Base-by-base conservation (phyloP, 2,797 vertebrate genomes). In the Yasuhikotakia modesta region DNA sequence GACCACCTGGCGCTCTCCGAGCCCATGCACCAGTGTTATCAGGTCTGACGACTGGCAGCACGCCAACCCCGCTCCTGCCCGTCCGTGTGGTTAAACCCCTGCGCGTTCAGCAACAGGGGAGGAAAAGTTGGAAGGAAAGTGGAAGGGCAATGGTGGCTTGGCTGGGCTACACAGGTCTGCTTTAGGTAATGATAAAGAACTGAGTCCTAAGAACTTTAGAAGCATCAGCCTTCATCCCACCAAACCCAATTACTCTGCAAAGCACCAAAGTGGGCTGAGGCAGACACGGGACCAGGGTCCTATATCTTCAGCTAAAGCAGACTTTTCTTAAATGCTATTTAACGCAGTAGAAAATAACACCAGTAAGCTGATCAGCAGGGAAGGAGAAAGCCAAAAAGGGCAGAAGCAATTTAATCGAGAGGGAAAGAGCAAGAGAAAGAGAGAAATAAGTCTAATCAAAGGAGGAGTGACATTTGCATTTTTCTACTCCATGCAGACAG, bases 61-160 rank as follows among this genome's bases (percentile, higher is more conserved):
- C 91, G 92, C 93, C 93, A 94, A 93, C 93, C 93, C 92, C 92
- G 89, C 93, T 94, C 92, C 92, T 94, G 93, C 92, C 91, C 86
- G 87, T 87, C 92, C 90, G 63, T 86, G 81, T 87, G 80, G 81
- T 84, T 27, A 85, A 79, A 73, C 81, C 87, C 87, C 83, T 74
- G n/a, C 82, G 84, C 85, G 78, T 65, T 45, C 66, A 84, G 84
- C 55, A 84, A 83, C 76, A 81, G 86, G 80, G 66, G 68, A 57
- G 67, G 66, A 70, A 21, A 39, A 65, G 69, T 69, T 72, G 79
- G 65, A 71, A 55, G 73, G 61, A 63, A 50, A 75, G 75, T 46
- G 66, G 46, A 21, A 46, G 70, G 76, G 76, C 35, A 45, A 81
- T 81, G 65, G 52, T 73, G 45, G 68, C 73, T 72, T 66, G 80